Percentiles rank a stretch among this genome's conserved stretches.
Evolutionary conservation across 2,888 invertebrate species (phyloP).

Genomic region (Drosophila paracracens): DNA sequence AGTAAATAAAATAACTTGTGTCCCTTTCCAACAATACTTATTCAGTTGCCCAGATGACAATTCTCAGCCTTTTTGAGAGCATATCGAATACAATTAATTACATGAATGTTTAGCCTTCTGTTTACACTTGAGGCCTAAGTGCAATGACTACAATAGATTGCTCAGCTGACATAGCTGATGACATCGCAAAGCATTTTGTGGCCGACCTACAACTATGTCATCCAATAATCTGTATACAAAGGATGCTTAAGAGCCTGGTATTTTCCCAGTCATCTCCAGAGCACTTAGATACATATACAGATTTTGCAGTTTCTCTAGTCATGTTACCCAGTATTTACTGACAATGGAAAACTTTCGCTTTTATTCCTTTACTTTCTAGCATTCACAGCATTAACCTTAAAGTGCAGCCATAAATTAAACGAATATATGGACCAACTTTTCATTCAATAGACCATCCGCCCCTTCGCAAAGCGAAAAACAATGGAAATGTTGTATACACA

Average conservation of each 20-base stretch:
- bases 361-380: slow-evolving; percentile 29
- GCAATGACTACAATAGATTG: slow-evolving; percentile 17
- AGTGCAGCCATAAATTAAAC: slow-evolving; percentile 62
- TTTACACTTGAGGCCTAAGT: slow-evolving; percentile 7
- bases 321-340: slow-evolving; percentile 44
- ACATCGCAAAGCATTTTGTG: slow-evolving; percentile 17
- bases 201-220: slow-evolving; percentile 17
- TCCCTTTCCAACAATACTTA: background rate
- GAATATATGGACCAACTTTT: slow-evolving; percentile 38
- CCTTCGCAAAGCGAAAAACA: slow-evolving; percentile 26
- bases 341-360: slow-evolving; percentile 65
- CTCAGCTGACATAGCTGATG: slow-evolving; percentile 25
- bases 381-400: slow-evolving; percentile 28
- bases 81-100: slow-evolving; percentile 20
- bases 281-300: background rate
- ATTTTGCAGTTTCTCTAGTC: slow-evolving; percentile 44
- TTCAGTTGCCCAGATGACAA: background rate
- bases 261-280: slow-evolving; percentile 30
- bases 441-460: slow-evolving; percentile 20
- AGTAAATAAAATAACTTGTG: background rate
- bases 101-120: slow-evolving; percentile 4
- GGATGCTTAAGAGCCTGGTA: slow-evolving; percentile 4
- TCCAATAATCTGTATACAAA: slow-evolving; percentile 26
- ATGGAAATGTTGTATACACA: slow-evolving; percentile 52
- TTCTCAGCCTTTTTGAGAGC: background rate